These are phyloP conservation scores for Falco berigora DNA, from an alignment of 2,797 vertebrate species.

Conservation along the genomic window DNA sequence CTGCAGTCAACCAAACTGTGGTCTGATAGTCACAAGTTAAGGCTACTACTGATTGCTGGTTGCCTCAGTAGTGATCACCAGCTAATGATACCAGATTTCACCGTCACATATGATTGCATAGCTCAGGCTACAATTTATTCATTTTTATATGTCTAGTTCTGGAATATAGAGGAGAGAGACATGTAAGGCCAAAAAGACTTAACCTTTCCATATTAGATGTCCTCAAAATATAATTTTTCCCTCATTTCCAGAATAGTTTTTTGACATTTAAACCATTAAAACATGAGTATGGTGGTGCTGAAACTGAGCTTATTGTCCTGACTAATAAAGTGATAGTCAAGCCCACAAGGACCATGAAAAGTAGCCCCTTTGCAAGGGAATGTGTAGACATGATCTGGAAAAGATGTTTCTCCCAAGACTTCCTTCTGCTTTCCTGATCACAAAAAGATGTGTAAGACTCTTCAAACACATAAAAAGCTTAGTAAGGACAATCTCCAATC, in stretches of 20 bases:
- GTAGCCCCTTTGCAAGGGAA: background rate
- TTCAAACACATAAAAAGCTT: background rate
- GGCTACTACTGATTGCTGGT: background rate
- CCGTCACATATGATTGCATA: background rate
- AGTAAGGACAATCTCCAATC: background rate
- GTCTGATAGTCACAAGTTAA: background rate
- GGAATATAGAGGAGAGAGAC: background rate
- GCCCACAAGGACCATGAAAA: background rate
- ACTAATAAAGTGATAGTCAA: background rate
- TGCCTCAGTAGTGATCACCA: background rate
- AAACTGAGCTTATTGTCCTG: background rate
- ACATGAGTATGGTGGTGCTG: background rate
- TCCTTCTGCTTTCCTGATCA: background rate
- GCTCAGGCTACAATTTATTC: background rate
- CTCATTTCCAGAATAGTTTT: background rate
- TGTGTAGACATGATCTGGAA: background rate
- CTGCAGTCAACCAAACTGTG: background rate
- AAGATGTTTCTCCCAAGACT: background rate
- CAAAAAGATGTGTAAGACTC: background rate
- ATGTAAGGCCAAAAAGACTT: background rate
- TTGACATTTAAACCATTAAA: background rate
- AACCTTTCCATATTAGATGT: background rate
- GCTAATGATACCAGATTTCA: background rate
- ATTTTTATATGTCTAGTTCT: background rate
- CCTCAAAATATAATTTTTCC: background rate